Conservation (phyloP, 2,113 vertebrate species). For the Eptesicus fuscus region DNA sequence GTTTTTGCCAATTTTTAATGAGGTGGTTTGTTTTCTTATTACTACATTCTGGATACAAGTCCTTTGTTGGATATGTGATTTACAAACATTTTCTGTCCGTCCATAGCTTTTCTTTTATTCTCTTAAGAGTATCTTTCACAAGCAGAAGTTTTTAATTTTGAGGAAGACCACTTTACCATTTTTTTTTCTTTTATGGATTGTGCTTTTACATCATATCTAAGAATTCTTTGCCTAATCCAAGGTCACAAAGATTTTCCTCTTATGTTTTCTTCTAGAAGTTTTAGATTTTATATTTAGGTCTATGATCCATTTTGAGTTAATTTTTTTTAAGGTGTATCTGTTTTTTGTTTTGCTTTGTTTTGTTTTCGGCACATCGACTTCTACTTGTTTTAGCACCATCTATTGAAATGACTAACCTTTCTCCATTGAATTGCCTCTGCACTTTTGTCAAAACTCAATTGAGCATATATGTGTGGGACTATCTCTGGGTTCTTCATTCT, state of each 20-base stretch:
- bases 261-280: neutral
- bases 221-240: neutral
- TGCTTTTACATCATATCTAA: neutral
- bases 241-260: neutral
- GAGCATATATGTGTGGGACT: neutral
- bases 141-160: neutral
- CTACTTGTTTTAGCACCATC: neutral
- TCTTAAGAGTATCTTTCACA: neutral
- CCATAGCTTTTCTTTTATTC: neutral
- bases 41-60: neutral
- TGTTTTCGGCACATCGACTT: neutral
- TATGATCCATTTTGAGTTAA: neutral
- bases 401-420: conserved; percentile 1
- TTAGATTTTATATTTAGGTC: neutral
- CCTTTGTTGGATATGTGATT: neutral
- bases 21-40: neutral
- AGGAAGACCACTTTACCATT: neutral
- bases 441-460: neutral
- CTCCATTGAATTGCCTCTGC: neutral
- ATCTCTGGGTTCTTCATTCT: neutral
- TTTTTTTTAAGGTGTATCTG: neutral
- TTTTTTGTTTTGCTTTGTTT: neutral
- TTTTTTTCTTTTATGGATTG: neutral
- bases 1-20: neutral
- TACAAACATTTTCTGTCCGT: neutral